Conservation (phyloP, 2,797 vertebrate species). For the Melanotaenia pygmaea region DNA sequence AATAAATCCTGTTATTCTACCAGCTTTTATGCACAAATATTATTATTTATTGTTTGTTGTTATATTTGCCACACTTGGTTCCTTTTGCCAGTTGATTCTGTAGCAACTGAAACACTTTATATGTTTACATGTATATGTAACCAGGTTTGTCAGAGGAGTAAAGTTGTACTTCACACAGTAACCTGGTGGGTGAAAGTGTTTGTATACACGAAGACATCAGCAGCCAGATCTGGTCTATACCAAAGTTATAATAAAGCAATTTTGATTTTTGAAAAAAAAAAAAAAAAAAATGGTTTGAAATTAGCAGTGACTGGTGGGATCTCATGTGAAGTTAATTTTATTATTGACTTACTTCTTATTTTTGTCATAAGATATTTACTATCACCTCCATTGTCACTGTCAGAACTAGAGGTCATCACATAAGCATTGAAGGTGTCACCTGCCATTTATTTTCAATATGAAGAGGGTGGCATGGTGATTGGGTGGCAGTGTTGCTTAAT, state of each 20-base stretch:
- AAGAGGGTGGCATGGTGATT: background rate
- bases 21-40: background rate
- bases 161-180: background rate
- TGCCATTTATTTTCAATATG: background rate
- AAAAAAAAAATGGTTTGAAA: background rate
- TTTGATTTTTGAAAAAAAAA: background rate
- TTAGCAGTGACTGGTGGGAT: background rate
- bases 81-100: conserved; percentile 11
- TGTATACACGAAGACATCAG: conserved; percentile 1
- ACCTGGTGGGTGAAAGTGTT: conserved; percentile 1
- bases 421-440: background rate
- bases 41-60: background rate
- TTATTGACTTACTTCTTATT: background rate
- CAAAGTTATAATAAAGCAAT: background rate
- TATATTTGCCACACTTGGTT: conserved; percentile 1
- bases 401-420: no score
- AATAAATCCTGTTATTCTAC: background rate
- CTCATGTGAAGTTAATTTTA: background rate
- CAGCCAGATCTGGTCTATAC: background rate
- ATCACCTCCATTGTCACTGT: no score
- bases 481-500: background rate
- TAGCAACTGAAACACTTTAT: conserved; percentile 18
- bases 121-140: conserved; percentile 4
- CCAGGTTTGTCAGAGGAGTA: conserved; percentile 2
- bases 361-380: background rate